phyloP scores from a whole-genome alignment of 2,888 invertebrate species.

The Thelaira solivaga region DNA sequence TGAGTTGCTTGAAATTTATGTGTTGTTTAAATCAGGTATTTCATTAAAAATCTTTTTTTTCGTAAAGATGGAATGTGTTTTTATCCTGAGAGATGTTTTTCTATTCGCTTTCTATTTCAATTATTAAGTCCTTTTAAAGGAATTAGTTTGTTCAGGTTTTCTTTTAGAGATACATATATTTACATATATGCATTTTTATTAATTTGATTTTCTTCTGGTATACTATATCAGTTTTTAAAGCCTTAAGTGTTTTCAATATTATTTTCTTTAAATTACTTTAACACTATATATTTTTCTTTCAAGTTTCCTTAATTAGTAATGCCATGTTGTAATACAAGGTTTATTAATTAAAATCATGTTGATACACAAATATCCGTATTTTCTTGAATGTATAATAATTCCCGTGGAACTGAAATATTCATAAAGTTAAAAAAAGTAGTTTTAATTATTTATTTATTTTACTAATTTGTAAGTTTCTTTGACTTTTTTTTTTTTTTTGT shows the following conservation, averaged over 20 bases:
- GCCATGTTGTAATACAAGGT: too few species aligned
- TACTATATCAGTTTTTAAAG: slow-evolving; percentile 44
- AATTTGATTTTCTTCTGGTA: too few species aligned
- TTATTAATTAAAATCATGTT: too few species aligned
- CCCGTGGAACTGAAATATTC: too few species aligned
- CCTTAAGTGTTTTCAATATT: slow-evolving; percentile 11
- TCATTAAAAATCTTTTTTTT: slow-evolving; percentile 36
- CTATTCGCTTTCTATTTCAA: slow-evolving; percentile 6
- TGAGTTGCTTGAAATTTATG: slow-evolving; percentile 47
- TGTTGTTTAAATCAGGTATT: slow-evolving; percentile 49
- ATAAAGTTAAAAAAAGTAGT: too few species aligned
- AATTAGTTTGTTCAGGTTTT: slow-evolving; percentile 32
- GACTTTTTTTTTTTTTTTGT: too few species aligned
- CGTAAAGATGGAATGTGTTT: slow-evolving; percentile 50
- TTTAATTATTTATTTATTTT: too few species aligned
- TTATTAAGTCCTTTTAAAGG: slow-evolving; percentile 45
- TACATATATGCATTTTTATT: slow-evolving; percentile 17
- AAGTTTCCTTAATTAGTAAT: too few species aligned
- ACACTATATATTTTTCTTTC: background rate
- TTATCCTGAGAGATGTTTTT: slow-evolving; percentile 46
- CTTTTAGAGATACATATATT: slow-evolving; percentile 21
- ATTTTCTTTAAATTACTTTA: background rate
- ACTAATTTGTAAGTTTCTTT: too few species aligned
- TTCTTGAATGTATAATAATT: too few species aligned
- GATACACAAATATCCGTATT: too few species aligned